Evolutionary conservation across 2,797 vertebrate genomes (phyloP).

Genomic region (Melanotaenia boesemani): DNA sequence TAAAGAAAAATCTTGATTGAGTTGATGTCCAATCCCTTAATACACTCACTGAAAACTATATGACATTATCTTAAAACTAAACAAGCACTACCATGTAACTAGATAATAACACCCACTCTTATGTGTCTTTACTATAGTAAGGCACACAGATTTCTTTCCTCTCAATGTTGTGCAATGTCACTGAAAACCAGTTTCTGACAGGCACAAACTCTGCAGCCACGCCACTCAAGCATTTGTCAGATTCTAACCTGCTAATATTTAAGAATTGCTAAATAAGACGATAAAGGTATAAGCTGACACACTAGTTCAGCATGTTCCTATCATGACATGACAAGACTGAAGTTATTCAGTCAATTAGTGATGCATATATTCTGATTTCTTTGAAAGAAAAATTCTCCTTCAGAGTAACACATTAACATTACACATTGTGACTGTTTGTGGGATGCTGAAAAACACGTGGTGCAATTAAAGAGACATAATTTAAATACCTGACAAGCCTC

Average conservation of each 20-base stretch:
- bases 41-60: no score
- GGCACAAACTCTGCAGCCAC: constrained; percentile 4
- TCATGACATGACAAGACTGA: background rate
- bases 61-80: no score
- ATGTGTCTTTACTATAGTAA: no score
- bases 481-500: background rate
- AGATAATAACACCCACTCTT: no score
- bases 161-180: no score
- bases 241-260: background rate
- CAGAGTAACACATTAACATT: background rate
- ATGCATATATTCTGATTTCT: background rate
- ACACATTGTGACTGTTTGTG: background rate
- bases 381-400: background rate
- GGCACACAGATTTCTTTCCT: no score
- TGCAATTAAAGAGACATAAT: background rate
- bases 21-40: no score
- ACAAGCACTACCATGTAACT: no score
- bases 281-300: constrained; percentile 10
- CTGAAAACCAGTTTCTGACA: background rate
- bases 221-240: constrained; percentile 13
- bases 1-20: no score
- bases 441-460: background rate
- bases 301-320: background rate
- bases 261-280: constrained; percentile 9
- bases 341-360: background rate